phyloP scores from a whole-genome alignment of 2,113 vertebrate genomes.

The Isichthys henryi region DNA sequence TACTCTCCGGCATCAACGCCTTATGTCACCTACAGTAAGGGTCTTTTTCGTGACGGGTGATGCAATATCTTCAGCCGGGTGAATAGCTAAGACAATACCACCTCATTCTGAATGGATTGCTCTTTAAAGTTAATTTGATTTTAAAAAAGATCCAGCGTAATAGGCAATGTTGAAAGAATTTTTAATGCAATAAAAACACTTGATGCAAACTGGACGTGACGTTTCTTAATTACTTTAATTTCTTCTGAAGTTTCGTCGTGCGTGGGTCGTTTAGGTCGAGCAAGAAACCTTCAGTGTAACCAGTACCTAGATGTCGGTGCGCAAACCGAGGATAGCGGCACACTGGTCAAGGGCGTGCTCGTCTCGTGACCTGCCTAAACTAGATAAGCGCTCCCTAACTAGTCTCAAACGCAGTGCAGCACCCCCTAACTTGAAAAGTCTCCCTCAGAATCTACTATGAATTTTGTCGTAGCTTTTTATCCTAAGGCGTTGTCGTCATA shows the following conservation, averaged over 20 bases:
- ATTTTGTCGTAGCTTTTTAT: neutral
- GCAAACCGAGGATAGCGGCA: neutral
- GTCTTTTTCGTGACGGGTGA: slow-evolving; percentile 18
- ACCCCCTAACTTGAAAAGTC: neutral
- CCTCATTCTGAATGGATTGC: neutral
- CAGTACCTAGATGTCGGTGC: neutral
- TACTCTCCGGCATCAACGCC: neutral
- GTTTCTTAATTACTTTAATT: neutral
- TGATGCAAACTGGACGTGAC: neutral
- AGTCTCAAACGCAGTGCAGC: neutral
- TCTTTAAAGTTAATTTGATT: neutral
- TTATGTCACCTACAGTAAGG: neutral
- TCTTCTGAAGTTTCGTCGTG: neutral
- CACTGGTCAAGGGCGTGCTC: neutral
- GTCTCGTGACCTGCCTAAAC: neutral
- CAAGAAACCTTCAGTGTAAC: neutral
- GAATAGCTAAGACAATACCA: neutral
- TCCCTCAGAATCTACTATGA: neutral
- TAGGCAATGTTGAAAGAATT: neutral
- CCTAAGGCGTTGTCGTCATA: neutral
- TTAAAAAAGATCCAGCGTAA: neutral
- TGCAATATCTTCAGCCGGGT: slow-evolving; percentile 7
- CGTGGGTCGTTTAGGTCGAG: neutral
- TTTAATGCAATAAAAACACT: neutral
- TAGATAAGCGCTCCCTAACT: neutral